These are phyloP conservation scores for Pantelozetes paolii DNA, from an alignment of 2,888 invertebrate genomes.

Conservation along the genomic window DNA sequence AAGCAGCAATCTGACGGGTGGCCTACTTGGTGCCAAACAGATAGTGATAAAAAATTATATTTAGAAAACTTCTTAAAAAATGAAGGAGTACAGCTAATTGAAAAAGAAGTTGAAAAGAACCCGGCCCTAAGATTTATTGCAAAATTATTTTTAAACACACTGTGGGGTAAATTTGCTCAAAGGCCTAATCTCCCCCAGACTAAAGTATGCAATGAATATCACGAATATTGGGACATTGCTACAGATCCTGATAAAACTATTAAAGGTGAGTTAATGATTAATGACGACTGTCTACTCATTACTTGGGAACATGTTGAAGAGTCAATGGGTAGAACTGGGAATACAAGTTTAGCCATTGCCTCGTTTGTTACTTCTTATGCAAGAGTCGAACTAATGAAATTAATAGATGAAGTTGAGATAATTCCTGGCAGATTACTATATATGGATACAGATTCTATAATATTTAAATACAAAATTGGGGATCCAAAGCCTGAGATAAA, in stretches of 20 bases:
- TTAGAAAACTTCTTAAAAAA: constrained; percentile 38
- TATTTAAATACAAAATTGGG: constrained; percentile 48
- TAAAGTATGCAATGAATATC: constrained; percentile 41
- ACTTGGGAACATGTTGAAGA: constrained; percentile 13
- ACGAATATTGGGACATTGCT: constrained; percentile 39
- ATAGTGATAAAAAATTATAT: constrained; percentile 46
- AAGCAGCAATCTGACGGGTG: constrained; percentile 49
- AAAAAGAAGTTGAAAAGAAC: constrained; percentile 46
- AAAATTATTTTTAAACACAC: constrained; percentile 46
- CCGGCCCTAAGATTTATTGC: constrained; percentile 45
- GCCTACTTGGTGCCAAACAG: constrained; percentile 46
- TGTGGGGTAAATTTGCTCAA: constrained; percentile 48
- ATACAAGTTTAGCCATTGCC: constrained; percentile 36
- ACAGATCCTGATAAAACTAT: neutral
- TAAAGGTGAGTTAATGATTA: neutral
- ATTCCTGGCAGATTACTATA: constrained; percentile 49
- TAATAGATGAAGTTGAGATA: constrained; percentile 50
- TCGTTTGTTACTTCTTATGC: constrained; percentile 43
- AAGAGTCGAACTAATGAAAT: constrained; percentile 50
- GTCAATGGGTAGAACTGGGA: neutral
- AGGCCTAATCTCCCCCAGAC: constrained; percentile 40
- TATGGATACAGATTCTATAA: constrained; percentile 52
- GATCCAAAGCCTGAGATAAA: constrained; percentile 43
- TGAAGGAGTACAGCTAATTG: constrained; percentile 44
- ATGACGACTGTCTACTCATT: neutral